Conservation (phyloP, 2,888 invertebrate genomes). For the Campaea margaritaria region DNA sequence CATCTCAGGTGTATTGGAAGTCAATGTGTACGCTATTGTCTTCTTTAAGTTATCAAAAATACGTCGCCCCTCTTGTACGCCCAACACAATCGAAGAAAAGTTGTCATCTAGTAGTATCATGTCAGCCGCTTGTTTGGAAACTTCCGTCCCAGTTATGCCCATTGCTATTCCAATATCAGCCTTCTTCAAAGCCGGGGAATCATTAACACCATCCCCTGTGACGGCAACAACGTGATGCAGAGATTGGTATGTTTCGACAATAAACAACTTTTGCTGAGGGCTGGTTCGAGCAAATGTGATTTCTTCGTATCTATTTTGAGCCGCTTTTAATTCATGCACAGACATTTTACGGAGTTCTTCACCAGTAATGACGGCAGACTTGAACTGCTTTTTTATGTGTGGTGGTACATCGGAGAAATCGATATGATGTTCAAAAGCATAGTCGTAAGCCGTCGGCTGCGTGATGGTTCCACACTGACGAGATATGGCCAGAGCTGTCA, state of each 20-base stretch:
- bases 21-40: conserved; percentile 93
- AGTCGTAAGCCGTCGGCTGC: conserved; percentile 88
- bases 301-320: conserved; percentile 87
- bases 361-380: conserved; percentile 74
- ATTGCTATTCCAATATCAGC: conserved; percentile 94
- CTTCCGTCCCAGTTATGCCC: conserved; percentile 92
- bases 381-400: conserved; percentile 73
- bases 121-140: conserved; percentile 95
- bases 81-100: conserved; percentile 94
- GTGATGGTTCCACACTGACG: conserved; percentile 87
- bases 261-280: conserved; percentile 88
- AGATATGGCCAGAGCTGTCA: conserved; percentile 90
- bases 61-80: conserved; percentile 92
- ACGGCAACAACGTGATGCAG: conserved; percentile 93
- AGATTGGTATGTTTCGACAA: conserved; percentile 92
- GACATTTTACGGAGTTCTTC: conserved; percentile 86
- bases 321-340: conserved; percentile 80
- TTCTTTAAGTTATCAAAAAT: conserved; percentile 95
- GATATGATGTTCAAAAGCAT: conserved; percentile 86
- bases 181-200: conserved; percentile 94
- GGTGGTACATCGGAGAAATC: conserved; percentile 80
- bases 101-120: conserved; percentile 96
- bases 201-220: conserved; percentile 95
- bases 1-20: conserved; percentile 94
- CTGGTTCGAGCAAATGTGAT: conserved; percentile 91